phyloP scores from a whole-genome alignment of 2,888 invertebrate genomes.

The Desoria tigrina region DNA sequence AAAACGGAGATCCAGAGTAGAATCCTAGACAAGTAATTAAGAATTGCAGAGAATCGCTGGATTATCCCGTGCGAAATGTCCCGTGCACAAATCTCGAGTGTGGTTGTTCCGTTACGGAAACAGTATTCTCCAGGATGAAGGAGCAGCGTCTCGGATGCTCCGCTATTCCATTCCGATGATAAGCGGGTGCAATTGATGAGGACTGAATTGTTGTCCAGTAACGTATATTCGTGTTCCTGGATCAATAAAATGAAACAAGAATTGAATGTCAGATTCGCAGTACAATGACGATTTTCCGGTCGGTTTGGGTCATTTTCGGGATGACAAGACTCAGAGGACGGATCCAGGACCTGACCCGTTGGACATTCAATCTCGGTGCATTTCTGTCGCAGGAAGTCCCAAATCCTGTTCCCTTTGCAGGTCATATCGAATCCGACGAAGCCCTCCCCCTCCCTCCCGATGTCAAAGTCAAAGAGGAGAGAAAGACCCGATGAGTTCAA shows the following conservation, averaged over 20 bases:
- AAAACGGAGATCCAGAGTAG: constrained; percentile 56
- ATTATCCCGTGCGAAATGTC: constrained; percentile 32
- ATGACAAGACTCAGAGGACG: not conserved
- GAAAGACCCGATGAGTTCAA: constrained; percentile 35
- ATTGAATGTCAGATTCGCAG: constrained; percentile 1
- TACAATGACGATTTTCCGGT: too few relatives aligned
- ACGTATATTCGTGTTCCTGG: constrained; percentile 38
- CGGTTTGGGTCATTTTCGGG: too few relatives aligned
- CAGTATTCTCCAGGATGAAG: constrained; percentile 49
- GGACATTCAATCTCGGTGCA: constrained; percentile 51
- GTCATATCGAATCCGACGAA: constrained; percentile 40
- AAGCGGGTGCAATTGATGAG: constrained; percentile 43
- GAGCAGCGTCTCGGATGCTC: constrained; percentile 11
- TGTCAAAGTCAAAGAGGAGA: constrained; percentile 52
- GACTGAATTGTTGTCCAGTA: constrained; percentile 42
- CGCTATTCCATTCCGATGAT: not conserved
- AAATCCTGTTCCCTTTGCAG: constrained; percentile 51
- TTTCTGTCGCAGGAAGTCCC: constrained; percentile 54
- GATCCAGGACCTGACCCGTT: constrained; percentile 32
- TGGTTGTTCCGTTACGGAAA: constrained; percentile 42
- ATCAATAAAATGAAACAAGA: constrained; percentile 50
- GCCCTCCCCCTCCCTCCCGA: constrained; percentile 29
- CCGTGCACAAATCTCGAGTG: constrained; percentile 51
- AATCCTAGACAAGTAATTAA: constrained; percentile 55
- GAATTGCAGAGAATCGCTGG: constrained; percentile 48